Evolutionary conservation across 2,888 invertebrate species (phyloP).

Genomic region (Taenaris catops): DNA sequence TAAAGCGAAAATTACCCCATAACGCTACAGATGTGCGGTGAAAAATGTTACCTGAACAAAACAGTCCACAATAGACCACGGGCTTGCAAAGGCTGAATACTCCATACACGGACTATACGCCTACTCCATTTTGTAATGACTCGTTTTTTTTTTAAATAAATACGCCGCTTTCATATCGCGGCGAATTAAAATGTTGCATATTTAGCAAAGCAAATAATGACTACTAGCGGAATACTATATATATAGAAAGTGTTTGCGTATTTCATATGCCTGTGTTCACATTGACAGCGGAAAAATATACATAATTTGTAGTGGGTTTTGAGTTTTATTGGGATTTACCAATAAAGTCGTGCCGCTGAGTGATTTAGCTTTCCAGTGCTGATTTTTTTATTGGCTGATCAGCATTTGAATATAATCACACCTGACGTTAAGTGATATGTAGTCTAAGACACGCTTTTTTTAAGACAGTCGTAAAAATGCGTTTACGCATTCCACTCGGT

Average conservation of each 20-base stretch:
- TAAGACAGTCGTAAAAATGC: too few species aligned
- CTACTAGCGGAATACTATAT: constrained; percentile 10
- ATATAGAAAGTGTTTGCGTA: constrained; percentile 10
- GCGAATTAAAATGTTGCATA: constrained; percentile 20
- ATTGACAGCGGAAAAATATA: neutral
- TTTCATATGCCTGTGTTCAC: constrained; percentile 4
- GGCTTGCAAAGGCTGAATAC: constrained; percentile 1
- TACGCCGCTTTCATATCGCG: constrained; percentile 10
- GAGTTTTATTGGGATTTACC: too few species aligned
- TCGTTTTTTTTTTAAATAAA: constrained; percentile 12
- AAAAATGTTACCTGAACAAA: constrained; percentile 11
- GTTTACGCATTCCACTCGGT: too few species aligned
- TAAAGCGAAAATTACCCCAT: constrained; percentile 4
- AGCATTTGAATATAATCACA: too few species aligned
- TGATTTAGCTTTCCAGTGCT: too few species aligned
- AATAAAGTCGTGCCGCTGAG: too few species aligned
- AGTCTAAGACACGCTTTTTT: too few species aligned
- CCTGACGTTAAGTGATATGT: too few species aligned
- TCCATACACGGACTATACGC: too few species aligned
- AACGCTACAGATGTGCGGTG: constrained; percentile 4
- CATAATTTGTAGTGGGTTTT: too few species aligned
- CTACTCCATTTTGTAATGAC: constrained; percentile 1
- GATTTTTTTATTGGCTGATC: too few species aligned
- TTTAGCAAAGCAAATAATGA: constrained; percentile 21
- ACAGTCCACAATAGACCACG: constrained; percentile 5